Base-by-base conservation (phyloP, 2,888 invertebrate species). In the Amphipoea lucens region DNA sequence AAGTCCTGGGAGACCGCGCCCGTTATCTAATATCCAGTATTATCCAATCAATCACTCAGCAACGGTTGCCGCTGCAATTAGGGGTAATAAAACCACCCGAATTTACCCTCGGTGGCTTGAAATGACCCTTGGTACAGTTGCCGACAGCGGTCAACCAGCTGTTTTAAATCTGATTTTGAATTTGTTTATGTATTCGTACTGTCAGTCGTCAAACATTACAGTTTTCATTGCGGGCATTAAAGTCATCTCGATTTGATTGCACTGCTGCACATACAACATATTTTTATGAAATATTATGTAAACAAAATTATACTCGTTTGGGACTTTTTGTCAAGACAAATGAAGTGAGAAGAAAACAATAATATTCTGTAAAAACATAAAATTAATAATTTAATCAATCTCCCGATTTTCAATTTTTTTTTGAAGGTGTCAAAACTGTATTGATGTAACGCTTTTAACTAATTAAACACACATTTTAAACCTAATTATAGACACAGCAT, bases 41-140 rank as follows among this genome's bases (percentile, higher is more conserved):
- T 79, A 78, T 79, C 67, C 40, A 80, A 83, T 82, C 77, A 79
- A 82, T 85, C 87, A 87, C 81, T 89, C 83, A 79, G 78, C 71
- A 74, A 77, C 81, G 60, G 72, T 81, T 86, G 85, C 85, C 78
- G 48, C 78, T 88, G 88, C 85, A 89, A 91, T 92, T 91, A 92
- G 73, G 84, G 82, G 84, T 83, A 82, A 88, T 90, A 88, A 84
- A 88, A 89, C 83, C 84, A 76, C 66, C 51, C 69, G 60, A 87
- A 89, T 84, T 89, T 79, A 87, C 85, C 85, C 87, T 82, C 70
- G 69, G 54, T 76, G 83, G 85, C 83, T 82, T 74, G 80, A 88
- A 87, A 85, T 75, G 60, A 48, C 67, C 76, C 60, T 12, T 23
- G 36, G 83, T 88, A 91, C 82, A 67, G 84, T 80, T 78, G 36